Base-by-base conservation (phyloP, 2,797 vertebrate genomes). In the Vespertilio murinus region DNA sequence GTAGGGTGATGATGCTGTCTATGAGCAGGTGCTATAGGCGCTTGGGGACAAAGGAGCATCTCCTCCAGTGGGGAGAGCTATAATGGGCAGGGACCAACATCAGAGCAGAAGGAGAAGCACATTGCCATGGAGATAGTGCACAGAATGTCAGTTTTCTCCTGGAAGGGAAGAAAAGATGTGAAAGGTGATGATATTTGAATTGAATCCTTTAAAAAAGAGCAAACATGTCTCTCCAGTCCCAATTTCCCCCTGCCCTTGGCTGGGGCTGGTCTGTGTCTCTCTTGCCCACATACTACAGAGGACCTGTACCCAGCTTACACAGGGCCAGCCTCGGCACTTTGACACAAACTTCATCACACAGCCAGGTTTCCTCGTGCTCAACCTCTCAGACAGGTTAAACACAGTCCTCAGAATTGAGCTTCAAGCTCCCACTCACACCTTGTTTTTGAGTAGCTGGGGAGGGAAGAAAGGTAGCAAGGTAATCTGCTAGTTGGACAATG, bases 401-500 rank as follows among this genome's bases (percentile, higher is more conserved):
- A 6, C 0, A 13, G 17, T 35, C 52, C 16, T 84, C 25, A 2
- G 28, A 30, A 20, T 2, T 10, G 45, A 75, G 20, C 45, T 74
- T 3, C 75, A 38, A 4, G 38, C 49, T 81, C 45, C 71, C 35
- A 12, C 7, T 3, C 23, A 6, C 25, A 20, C 33, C n/a, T 71
- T 52, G 35, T 14, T 13, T 71, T 17, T 9, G 4, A 59, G n/a
- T 18, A 9, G n/a, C 18, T 3, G 8, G 23, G 18, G 8, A 23
- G n/a, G 6, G 47, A 61, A 2, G 3, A 5, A 28, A 20, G 30
- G 3, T 0, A n/a, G 7, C 18, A 0, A 20, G 59, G 3, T 16
- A 7, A 42, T 30, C 2, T 9, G 6, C 14, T 22, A 7, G 0
- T 4, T 35, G 0, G 12, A 45, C 28, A 23, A 6, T 2, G 13